Conservation (phyloP, 2,797 vertebrate species). For the Poecilia velifera region DNA sequence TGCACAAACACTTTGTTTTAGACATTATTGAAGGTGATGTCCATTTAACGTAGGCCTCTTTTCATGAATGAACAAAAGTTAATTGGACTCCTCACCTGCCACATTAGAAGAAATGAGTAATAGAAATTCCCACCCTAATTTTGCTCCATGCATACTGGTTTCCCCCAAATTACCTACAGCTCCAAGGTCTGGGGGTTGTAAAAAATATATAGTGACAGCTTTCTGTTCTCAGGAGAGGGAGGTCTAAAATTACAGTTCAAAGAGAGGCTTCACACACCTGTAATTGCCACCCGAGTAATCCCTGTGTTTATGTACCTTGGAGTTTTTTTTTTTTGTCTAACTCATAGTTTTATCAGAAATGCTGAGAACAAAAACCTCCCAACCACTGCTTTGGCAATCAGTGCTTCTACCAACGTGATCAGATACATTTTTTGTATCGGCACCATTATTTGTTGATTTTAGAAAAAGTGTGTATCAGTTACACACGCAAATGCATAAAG, state of each 20-base stretch:
- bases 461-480: not conserved
- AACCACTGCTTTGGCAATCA: not conserved
- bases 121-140: constrained; percentile 42
- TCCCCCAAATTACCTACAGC: constrained; percentile 64
- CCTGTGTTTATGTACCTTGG: constrained; percentile 41
- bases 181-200: constrained; percentile 61
- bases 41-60: constrained; percentile 52
- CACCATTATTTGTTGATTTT: constrained; percentile 3
- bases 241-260: constrained; percentile 74
- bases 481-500: not conserved
- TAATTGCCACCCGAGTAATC: constrained; percentile 75
- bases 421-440: not conserved
- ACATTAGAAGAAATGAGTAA: constrained; percentile 37
- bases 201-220: constrained; percentile 56
- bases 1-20: constrained; percentile 20
- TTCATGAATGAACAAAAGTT: constrained; percentile 33
- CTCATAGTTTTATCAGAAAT: constrained; percentile 14
- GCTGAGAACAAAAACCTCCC: constrained; percentile 6
- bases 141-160: constrained; percentile 47
- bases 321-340: constrained; percentile 10
- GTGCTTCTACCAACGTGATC: not conserved
- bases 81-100: constrained; percentile 48
- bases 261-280: constrained; percentile 53
- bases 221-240: constrained; percentile 66
- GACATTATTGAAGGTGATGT: constrained; percentile 37